These are phyloP conservation scores for Schizopygopsis malacanthus DNA, from an alignment of 2,797 vertebrate genomes.

Conservation along the genomic window DNA sequence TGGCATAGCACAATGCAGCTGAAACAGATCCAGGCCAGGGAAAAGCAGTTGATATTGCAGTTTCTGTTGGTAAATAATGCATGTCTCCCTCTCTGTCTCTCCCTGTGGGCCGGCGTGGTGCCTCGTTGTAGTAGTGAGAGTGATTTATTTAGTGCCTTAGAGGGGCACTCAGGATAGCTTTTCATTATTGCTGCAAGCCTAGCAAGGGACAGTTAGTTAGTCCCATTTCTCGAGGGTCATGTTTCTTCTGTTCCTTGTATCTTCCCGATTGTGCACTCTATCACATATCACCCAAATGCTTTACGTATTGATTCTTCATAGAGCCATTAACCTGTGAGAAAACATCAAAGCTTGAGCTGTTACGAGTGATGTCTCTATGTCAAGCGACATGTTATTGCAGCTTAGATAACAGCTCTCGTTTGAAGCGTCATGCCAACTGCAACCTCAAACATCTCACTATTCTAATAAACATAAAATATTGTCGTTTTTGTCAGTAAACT, in stretches of 20 bases:
- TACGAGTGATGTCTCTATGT: conserved; percentile 33
- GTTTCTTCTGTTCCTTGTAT: conserved; percentile 25
- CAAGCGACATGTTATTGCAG: conserved; percentile 9
- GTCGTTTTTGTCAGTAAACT: not conserved
- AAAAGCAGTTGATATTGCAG: conserved; percentile 58
- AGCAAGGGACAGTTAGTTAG: conserved; percentile 49
- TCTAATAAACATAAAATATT: not conserved
- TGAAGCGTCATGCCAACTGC: not conserved
- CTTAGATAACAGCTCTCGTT: not conserved
- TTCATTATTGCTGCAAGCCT: conserved; percentile 52
- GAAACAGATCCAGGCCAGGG: conserved; percentile 37
- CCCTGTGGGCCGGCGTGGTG: conserved; percentile 44
- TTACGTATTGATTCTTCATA: conserved; percentile 36
- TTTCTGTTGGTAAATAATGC: conserved; percentile 65
- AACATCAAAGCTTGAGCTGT: conserved; percentile 17
- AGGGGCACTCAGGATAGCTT: conserved; percentile 53
- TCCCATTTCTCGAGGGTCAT: conserved; percentile 47
- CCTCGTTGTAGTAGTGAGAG: conserved; percentile 52
- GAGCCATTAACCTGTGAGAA: conserved; percentile 42
- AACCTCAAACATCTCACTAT: not conserved
- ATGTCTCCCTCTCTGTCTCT: conserved; percentile 45
- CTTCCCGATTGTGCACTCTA: conserved; percentile 24
- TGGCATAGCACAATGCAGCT: conserved; percentile 42
- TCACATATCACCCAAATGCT: conserved; percentile 34
- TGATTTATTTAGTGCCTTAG: conserved; percentile 62